Percentiles rank a stretch among this genome's conserved stretches.
phyloP scores from a whole-genome alignment of 2,797 vertebrate genomes.

The Anolis apletophallus region DNA sequence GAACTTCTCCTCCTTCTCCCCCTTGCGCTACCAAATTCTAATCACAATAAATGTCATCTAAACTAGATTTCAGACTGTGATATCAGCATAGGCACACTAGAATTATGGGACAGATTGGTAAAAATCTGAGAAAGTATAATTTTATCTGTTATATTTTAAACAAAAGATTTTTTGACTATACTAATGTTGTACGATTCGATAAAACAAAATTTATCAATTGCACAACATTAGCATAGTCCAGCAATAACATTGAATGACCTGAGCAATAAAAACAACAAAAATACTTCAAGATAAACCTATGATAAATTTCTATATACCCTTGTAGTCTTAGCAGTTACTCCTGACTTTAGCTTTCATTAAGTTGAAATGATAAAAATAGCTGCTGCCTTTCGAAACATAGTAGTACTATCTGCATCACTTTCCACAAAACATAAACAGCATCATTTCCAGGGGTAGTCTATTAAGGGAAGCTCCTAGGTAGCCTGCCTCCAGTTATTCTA shows the following conservation, averaged over 20 bases:
- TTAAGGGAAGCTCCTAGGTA: not conserved
- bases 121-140: slow-evolving; percentile 22
- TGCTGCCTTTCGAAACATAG: slow-evolving; percentile 39
- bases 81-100: not conserved
- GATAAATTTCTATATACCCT: slow-evolving; percentile 21
- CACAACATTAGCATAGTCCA: no score
- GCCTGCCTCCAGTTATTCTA: not conserved
- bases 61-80: not conserved
- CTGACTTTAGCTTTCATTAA: slow-evolving; percentile 29
- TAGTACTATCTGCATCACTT: slow-evolving; percentile 41
- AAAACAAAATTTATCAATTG: slow-evolving; percentile 5
- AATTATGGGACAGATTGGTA: not conserved
- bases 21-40: not conserved
- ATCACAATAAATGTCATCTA: not conserved
- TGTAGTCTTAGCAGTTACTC: slow-evolving; percentile 7
- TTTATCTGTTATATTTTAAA: not conserved
- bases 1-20: no score
- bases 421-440: slow-evolving; percentile 23
- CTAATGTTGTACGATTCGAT: slow-evolving; percentile 24
- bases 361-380: slow-evolving; percentile 42
- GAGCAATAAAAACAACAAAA: slow-evolving; percentile 26
- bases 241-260: slow-evolving; percentile 27
- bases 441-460: slow-evolving; percentile 29
- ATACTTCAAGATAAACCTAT: slow-evolving; percentile 33
- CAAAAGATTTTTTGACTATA: slow-evolving; percentile 9